Evolutionary conservation across 1,140 invertebrate genomes (phyloP), one percentile per base, ranked within the genome.

Genomic region (Neelides sp.): DNA sequence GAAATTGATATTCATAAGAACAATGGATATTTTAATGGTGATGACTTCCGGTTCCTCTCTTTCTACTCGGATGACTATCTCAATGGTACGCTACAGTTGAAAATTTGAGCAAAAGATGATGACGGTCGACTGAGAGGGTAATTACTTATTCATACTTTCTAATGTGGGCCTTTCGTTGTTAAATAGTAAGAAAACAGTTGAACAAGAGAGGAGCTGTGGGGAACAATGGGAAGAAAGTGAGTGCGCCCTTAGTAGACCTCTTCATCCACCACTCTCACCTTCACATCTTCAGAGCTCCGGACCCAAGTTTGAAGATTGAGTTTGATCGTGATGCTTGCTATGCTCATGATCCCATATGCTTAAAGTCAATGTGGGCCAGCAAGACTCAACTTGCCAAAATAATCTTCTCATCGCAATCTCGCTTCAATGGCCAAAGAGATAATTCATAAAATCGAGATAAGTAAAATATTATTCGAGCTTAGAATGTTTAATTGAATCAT

Each of bases 11-110:
- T 88, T 1, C 79, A 78, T 60, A 80, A 82, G 66, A 78, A 79
- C 66, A 74, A 78, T 40, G 88, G 89, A 10, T 80, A 83, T 67
- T 93, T 88, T 68, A 83, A 88, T 65, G 64, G 70, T 4, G 69
- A 76, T 39, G 77, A 81, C 61, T 81, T 73, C 48, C 76, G 79
- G 46, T 80, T 83, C 64, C 72, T 84, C 35, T 77, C 82, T 10
- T 90, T 92, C 69, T 90, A 90, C 65, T 74, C 77, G 37, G 75
- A 74, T 53, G 88, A 94, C 72, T 91, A 86, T 66, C 70, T 78
- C 15, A 66, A 67, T 52, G 78, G 82, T 84, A 67, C 63, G 68
- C 69, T 50, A 54, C 23, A 47, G 43, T 47, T n/a, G 17, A n/a
- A 10, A 20, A 37, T 39, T 10, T 12, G 40, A 19, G 26, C 37